phyloP scores from a whole-genome alignment of 2,888 invertebrate species.

The Tolmerus cingulatus region DNA sequence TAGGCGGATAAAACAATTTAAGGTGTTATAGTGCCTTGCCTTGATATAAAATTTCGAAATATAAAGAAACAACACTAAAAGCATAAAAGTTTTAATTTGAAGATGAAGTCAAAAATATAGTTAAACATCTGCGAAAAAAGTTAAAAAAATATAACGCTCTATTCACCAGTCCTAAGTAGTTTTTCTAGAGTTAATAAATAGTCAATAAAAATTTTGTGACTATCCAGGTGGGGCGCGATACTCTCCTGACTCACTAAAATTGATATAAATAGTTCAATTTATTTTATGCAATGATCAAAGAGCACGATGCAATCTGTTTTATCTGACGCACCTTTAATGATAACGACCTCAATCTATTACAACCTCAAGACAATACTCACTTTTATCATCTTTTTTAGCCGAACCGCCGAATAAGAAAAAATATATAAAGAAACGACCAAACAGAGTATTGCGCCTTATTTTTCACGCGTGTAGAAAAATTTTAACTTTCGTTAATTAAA shows the following conservation, averaged over 20 bases:
- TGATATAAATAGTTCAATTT: background rate
- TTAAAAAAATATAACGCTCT: too few relatives aligned
- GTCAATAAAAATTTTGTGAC: background rate
- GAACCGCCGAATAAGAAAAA: background rate
- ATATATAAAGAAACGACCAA: background rate
- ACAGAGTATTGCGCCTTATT: background rate
- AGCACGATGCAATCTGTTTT: background rate
- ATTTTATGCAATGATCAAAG: background rate
- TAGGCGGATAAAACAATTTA: too few relatives aligned
- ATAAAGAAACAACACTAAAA: too few relatives aligned
- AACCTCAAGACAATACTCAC: background rate
- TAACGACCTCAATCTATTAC: background rate
- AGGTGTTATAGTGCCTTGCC: too few relatives aligned
- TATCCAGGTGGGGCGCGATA: background rate
- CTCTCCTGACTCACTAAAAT: background rate
- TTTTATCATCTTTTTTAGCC: background rate
- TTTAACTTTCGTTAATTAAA: background rate
- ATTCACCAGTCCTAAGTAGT: too few relatives aligned
- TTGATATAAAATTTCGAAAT: too few relatives aligned
- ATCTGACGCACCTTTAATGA: background rate
- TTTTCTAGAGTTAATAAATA: background rate
- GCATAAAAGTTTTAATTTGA: too few relatives aligned
- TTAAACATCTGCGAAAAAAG: too few relatives aligned
- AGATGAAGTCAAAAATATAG: too few relatives aligned
- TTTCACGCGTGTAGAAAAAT: background rate